phyloP scores from a whole-genome alignment of 2,113 vertebrate species.

The Bufo bufo region DNA sequence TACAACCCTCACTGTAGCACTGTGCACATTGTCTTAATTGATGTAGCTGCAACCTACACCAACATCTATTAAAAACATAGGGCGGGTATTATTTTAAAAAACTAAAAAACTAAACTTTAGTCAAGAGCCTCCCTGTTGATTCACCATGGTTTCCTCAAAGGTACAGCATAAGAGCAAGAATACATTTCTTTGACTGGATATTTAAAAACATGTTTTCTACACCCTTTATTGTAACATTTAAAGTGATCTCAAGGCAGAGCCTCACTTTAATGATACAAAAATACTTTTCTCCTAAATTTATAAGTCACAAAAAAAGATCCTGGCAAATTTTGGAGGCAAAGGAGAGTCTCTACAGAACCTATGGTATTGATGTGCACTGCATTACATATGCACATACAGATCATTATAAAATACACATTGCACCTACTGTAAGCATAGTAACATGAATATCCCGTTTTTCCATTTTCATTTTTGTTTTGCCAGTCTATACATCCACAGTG shows the following conservation, averaged over 20 bases:
- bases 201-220: no score
- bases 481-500: no score
- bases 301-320: neutral
- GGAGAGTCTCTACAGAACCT: neutral
- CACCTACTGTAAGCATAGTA: no score
- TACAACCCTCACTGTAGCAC: no score
- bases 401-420: neutral
- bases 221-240: neutral
- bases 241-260: neutral
- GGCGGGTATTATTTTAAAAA: no score
- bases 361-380: neutral
- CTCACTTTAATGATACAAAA: neutral
- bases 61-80: no score
- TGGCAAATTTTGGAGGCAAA: neutral
- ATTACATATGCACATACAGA: neutral
- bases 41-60: no score
- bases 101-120: no score
- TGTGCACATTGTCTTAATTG: no score
- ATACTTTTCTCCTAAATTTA: neutral
- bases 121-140: no score
- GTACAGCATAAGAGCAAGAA: neutral
- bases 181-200: neutral
- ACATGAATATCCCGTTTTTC: neutral
- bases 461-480: constrained; percentile 5
- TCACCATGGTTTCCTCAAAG: no score